Evolutionary conservation across 2,113 vertebrate genomes (phyloP).

Genomic region (Rattus norvegicus): GRCr8 NC_086024.1:81760501-81761000

Average conservation of each 20-base stretch:
- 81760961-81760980: not conserved
- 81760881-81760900: constrained; percentile 19
- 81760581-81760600: not conserved
- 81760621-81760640: not conserved
- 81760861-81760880: not conserved
- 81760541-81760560: not conserved
- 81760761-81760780: not conserved
- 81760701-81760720: not conserved
- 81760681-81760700: not conserved
- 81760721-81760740: not conserved
- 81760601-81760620: not conserved
- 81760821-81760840: not conserved
- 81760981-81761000: not conserved
- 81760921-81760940: not conserved
- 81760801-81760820: not conserved
- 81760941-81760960: not conserved
- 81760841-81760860: not conserved
- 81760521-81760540: not conserved
- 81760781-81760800: not conserved
- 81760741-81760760: not conserved
- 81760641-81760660: not conserved
- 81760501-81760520: not conserved
- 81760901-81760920: not conserved
- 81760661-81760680: not conserved
- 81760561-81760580: not conserved